These are phyloP conservation scores for Hylaea fasciaria DNA, from an alignment of 2,888 invertebrate species.

Conservation along the genomic window DNA sequence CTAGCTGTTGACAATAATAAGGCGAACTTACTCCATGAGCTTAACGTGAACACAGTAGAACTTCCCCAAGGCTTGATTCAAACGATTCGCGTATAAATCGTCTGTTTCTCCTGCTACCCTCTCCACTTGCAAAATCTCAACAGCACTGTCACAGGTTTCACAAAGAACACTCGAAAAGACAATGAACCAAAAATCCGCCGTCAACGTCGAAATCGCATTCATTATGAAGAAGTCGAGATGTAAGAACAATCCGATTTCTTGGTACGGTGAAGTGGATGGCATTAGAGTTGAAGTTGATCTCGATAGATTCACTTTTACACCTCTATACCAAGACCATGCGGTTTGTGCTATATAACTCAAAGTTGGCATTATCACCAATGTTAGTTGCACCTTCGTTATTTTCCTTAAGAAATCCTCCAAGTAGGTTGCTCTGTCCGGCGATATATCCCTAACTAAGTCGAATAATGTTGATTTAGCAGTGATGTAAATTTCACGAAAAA, in stretches of 20 bases:
- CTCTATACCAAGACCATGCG: slow-evolving; percentile 59
- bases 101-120: slow-evolving; percentile 39
- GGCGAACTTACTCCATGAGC: slow-evolving; percentile 56
- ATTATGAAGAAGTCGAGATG: slow-evolving; percentile 59
- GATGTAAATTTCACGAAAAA: slow-evolving; percentile 56
- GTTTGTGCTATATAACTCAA: slow-evolving; percentile 51
- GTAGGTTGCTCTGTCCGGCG: slow-evolving; percentile 38
- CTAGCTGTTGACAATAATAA: too few relatives aligned
- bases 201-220: slow-evolving; percentile 44
- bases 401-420: slow-evolving; percentile 34
- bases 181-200: slow-evolving; percentile 68
- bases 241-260: slow-evolving; percentile 61
- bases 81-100: slow-evolving; percentile 48
- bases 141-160: slow-evolving; percentile 54
- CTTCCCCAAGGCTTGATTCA: slow-evolving; percentile 52
- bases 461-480: slow-evolving; percentile 57
- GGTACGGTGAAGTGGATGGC: slow-evolving; percentile 66
- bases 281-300: slow-evolving; percentile 61
- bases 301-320: slow-evolving; percentile 58
- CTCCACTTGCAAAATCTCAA: slow-evolving; percentile 48
- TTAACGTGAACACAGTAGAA: slow-evolving; percentile 61
- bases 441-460: slow-evolving; percentile 47
- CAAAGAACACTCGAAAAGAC: slow-evolving; percentile 59
- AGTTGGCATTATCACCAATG: slow-evolving; percentile 50
- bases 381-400: slow-evolving; percentile 47